These are phyloP conservation scores for Chamaedrilus cognettii DNA, from an alignment of 2,888 invertebrate species.

Conservation along the genomic window DNA sequence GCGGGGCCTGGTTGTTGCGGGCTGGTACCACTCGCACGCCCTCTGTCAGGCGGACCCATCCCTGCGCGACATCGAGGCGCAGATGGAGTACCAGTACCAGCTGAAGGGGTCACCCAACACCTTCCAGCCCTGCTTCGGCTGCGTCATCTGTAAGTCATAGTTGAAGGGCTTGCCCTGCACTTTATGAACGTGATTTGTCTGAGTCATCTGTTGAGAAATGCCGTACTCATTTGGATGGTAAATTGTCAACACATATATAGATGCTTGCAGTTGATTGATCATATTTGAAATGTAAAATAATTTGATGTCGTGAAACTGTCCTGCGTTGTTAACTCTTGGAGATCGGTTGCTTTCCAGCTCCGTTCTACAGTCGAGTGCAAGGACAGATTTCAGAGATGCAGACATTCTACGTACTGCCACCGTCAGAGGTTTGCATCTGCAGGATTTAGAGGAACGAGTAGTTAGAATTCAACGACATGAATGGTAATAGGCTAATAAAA, in stretches of 20 bases:
- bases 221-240: too few relatives aligned
- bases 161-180: too few relatives aligned
- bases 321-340: too few relatives aligned
- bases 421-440: constrained; percentile 69
- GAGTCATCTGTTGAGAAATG: too few relatives aligned
- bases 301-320: too few relatives aligned
- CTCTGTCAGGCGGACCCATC: constrained; percentile 79
- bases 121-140: constrained; percentile 88
- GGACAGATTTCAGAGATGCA: constrained; percentile 64
- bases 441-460: too few relatives aligned
- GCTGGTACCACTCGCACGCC: constrained; percentile 80
- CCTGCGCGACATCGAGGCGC: constrained; percentile 82
- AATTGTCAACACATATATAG: too few relatives aligned
- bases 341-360: constrained; percentile 18
- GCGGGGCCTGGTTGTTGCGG: constrained; percentile 56
- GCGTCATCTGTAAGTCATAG: constrained; percentile 91
- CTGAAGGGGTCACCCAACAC: constrained; percentile 91
- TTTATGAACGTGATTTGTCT: too few relatives aligned
- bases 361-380: constrained; percentile 14
- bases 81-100: constrained; percentile 91
- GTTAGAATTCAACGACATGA: too few relatives aligned
- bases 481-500: too few relatives aligned
- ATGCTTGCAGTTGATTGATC: too few relatives aligned
- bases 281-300: too few relatives aligned
- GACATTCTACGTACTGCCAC: constrained; percentile 91